phyloP scores from a whole-genome alignment of 2,888 invertebrate genomes.

The Chesias legatella region DNA sequence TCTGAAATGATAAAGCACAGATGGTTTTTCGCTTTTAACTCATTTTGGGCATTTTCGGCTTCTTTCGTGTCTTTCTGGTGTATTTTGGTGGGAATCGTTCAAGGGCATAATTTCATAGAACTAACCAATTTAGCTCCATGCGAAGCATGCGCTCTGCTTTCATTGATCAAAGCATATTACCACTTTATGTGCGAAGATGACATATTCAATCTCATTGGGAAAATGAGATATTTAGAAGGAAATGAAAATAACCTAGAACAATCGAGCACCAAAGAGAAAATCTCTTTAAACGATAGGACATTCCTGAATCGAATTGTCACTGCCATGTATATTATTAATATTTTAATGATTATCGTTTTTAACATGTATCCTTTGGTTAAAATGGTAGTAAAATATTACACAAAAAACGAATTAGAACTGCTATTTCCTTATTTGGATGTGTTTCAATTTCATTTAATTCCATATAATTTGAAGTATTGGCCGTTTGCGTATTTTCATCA shows the following conservation, averaged over 20 bases:
- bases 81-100: conserved; percentile 27
- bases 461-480: conserved; percentile 42
- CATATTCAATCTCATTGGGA: conserved; percentile 26
- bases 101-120: conserved; percentile 36
- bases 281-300: conserved; percentile 29
- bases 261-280: conserved; percentile 24
- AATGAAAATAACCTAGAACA: conserved; percentile 22
- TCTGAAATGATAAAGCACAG: conserved; percentile 30
- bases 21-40: conserved; percentile 34
- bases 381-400: conserved; percentile 38
- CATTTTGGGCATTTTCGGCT: conserved; percentile 32
- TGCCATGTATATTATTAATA: conserved; percentile 35
- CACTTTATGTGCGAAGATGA: conserved; percentile 28
- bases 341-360: conserved; percentile 39
- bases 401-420: conserved; percentile 37
- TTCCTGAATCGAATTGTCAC: conserved; percentile 36
- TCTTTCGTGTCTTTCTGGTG: conserved; percentile 26
- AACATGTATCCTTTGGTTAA: conserved; percentile 37
- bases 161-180: conserved; percentile 33
- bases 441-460: conserved; percentile 41
- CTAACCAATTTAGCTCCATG: conserved; percentile 42
- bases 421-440: conserved; percentile 43
- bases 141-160: conserved; percentile 30
- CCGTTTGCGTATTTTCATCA: conserved; percentile 43
- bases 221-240: conserved; percentile 32